Conservation (phyloP, 2,113 vertebrate species). For the Corythoichthys haematopterus region DNA sequence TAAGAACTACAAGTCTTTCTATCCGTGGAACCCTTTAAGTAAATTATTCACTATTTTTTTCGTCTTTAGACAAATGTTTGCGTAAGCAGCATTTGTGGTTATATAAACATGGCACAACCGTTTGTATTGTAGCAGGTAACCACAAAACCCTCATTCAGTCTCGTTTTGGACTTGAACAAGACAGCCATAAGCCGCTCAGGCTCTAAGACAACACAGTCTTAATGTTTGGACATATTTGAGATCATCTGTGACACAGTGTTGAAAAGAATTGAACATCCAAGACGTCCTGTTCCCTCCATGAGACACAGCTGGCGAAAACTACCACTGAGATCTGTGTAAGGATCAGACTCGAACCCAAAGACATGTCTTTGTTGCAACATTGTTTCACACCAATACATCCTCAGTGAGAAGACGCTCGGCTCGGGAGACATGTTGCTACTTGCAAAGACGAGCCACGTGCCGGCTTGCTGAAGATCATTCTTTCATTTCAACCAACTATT, state of each 20-base stretch:
- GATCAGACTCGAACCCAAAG: conserved; percentile 26
- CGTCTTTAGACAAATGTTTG: background rate
- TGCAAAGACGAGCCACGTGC: conserved; percentile 10
- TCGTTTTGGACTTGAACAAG: background rate
- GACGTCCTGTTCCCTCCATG: conserved; percentile 8
- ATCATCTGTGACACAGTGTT: conserved; percentile 23
- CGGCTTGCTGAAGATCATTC: background rate
- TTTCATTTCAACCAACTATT: background rate
- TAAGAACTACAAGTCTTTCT: too few relatives aligned
- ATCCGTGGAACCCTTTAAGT: background rate
- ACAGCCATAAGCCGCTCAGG: background rate
- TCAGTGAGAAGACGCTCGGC: conserved; percentile 1
- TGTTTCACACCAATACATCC: conserved; percentile 35
- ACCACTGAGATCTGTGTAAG: conserved; percentile 27
- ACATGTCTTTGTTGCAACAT: conserved; percentile 39
- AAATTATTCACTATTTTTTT: background rate
- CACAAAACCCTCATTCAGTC: conserved; percentile 1
- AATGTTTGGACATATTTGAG: conserved; percentile 10
- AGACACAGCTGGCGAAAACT: conserved; percentile 40
- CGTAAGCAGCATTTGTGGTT: background rate
- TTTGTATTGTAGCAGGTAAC: background rate
- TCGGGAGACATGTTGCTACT: conserved; percentile 21
- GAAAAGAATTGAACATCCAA: conserved; percentile 14
- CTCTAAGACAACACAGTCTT: background rate
- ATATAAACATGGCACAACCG: background rate